Conservation (phyloP, 1,140 invertebrate genomes). For the Gonioctena quinquepunctata region DNA sequence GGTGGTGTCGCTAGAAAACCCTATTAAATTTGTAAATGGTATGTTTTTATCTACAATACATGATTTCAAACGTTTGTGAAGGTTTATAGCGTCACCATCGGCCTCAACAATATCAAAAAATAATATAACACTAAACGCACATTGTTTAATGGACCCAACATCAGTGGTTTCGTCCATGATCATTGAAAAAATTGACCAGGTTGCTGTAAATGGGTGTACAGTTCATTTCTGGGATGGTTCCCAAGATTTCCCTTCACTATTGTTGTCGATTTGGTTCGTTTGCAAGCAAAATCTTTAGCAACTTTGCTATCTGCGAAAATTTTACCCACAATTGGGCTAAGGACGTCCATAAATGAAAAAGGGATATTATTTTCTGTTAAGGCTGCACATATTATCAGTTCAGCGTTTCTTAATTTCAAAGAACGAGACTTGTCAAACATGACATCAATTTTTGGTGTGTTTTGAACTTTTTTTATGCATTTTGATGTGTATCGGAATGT, state of each 20-base stretch:
- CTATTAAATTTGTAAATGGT: slow-evolving; percentile 44
- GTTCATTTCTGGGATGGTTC: slow-evolving; percentile 10
- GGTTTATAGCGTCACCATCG: no score
- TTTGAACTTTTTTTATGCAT: neutral
- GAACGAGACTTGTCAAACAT: neutral
- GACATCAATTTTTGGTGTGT: neutral
- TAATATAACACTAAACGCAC: no score
- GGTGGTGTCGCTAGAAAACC: slow-evolving; percentile 18
- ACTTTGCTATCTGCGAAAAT: slow-evolving; percentile 22
- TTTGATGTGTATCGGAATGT: no score
- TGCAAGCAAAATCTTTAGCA: slow-evolving; percentile 14
- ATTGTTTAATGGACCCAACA: slow-evolving; percentile 15
- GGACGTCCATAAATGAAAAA: no score
- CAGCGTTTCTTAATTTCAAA: neutral
- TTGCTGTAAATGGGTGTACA: neutral
- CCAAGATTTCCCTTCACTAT: slow-evolving; percentile 21
- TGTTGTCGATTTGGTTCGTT: slow-evolving; percentile 21
- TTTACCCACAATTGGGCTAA: no score
- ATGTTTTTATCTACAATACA: no score
- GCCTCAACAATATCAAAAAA: no score
- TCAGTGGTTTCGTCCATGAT: slow-evolving; percentile 32
- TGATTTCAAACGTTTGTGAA: no score
- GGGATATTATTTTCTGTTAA: neutral
- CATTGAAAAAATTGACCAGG: slow-evolving; percentile 20
- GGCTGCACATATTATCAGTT: neutral